A percentile compares a stretch with the other conserved stretches of the same genome.
phyloP scores from a whole-genome alignment of 2,888 invertebrate genomes.

The Horisme vitalbata region DNA sequence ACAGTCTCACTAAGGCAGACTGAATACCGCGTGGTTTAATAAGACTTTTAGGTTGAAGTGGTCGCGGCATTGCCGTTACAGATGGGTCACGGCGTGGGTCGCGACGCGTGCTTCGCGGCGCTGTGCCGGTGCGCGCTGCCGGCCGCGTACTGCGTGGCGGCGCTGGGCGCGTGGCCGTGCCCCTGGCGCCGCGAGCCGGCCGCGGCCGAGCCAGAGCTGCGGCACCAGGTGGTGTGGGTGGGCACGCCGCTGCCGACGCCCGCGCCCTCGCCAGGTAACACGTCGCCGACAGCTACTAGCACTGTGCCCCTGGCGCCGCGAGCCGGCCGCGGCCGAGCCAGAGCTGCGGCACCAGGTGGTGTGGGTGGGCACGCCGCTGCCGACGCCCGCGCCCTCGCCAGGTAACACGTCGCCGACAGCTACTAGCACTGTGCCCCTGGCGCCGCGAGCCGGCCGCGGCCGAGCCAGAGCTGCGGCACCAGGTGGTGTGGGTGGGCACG shows the following conservation, averaged over 20 bases:
- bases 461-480: constrained; percentile 92
- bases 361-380: constrained; percentile 97
- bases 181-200: constrained; percentile 96
- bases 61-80: too few relatives aligned
- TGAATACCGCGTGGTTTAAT: too few relatives aligned
- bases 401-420: constrained; percentile 57
- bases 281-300: background rate
- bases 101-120: constrained; percentile 97
- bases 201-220: constrained; percentile 89
- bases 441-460: constrained; percentile 93
- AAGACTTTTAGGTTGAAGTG: too few relatives aligned
- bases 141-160: constrained; percentile 96
- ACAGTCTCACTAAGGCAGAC: too few relatives aligned
- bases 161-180: constrained; percentile 92
- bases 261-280: constrained; percentile 86
- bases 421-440: constrained; percentile 86
- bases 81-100: constrained; percentile 83
- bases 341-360: constrained; percentile 97
- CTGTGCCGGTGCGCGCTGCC: constrained; percentile 98
- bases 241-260: constrained; percentile 96
- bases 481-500: constrained; percentile 98
- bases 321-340: constrained; percentile 88
- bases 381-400: constrained; percentile 90
- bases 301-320: constrained; percentile 94
- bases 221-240: constrained; percentile 98